These are phyloP conservation scores for Callorhinus ursinus DNA, from an alignment of 2,113 vertebrate species.

Conservation along the genomic window DNA sequence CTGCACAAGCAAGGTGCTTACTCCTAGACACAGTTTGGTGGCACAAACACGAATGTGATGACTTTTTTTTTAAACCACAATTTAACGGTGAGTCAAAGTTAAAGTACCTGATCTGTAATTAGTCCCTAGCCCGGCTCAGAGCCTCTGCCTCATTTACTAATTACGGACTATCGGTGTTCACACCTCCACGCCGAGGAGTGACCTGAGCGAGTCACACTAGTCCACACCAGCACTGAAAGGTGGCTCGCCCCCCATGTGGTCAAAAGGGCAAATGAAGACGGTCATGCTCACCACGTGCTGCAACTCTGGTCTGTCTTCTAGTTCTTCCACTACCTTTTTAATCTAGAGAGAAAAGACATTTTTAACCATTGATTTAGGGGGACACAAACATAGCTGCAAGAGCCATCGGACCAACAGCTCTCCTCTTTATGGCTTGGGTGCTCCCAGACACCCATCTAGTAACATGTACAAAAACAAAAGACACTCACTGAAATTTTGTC, in stretches of 20 bases:
- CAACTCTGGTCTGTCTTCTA: slow-evolving; percentile 93
- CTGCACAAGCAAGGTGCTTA: not conserved
- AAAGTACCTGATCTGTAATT: not conserved
- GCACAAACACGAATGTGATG: not conserved
- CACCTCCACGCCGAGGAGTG: not conserved
- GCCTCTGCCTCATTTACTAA: not conserved
- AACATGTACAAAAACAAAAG: not conserved
- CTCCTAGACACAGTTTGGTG: not conserved
- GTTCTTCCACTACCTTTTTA: slow-evolving; percentile 95
- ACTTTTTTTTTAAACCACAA: not conserved
- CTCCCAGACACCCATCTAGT: not conserved
- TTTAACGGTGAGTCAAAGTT: not conserved
- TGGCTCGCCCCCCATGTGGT: accelerated
- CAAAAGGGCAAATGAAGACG: not conserved
- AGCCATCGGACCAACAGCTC: not conserved
- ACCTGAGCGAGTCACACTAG: not conserved
- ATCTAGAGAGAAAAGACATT: slow-evolving; percentile 86
- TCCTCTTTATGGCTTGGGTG: not conserved
- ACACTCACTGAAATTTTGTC: slow-evolving; percentile 97
- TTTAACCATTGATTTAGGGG: not conserved
- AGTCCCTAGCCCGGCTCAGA: not conserved
- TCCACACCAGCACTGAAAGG: not conserved
- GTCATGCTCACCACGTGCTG: slow-evolving; percentile 92
- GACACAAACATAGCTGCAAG: not conserved
- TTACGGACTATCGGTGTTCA: not conserved